Base-by-base conservation (phyloP, 1,140 invertebrate species). In the Acyrthosiphon pisum region DNA sequence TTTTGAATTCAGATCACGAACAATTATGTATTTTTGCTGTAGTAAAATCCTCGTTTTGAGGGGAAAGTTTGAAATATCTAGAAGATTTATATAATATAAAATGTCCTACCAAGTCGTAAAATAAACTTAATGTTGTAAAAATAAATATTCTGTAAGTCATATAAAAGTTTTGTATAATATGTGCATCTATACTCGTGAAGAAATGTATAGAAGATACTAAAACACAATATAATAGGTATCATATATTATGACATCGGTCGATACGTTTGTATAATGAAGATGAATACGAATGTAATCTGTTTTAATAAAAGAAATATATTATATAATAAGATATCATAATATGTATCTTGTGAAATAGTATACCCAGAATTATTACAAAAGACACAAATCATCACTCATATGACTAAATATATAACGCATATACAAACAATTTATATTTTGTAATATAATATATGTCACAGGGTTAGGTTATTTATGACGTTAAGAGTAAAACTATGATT, bases 121-220 rank as follows among this genome's bases (percentile, higher is more conserved):
- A 76, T n/a, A 76, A 76, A n/a, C n/a, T 76, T 76, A n/a, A 76
- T 76, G 30, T 76, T 76, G 60, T 76, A 76, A 76, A 76, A 76
- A 76, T 76, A 76, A 76, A 76, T 76, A 76, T 76, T n/a, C 60
- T 76, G 14, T 18, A 76, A 56, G 60, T 18, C 4, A 76, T n/a
- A n/a, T 76, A 76, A 14, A 76, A n/a, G 14, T 76, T n/a, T n/a
- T n/a, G 60, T 76, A n/a, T 68, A 68, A 68, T 76, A 76, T 30
- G 60, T n/a, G 30, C 30, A 68, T 68, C 26, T 68, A 68, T 60
- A 60, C 30, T 68, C 11, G 26, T 68, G 26, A 30, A 68, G 11
- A 68, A 7, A 68, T n/a, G 30, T 68, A 68, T 68, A 68, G 30
- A 60, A 68, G 30, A 68, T n/a, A 68, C 30, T 68, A 68, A 68